Evolutionary conservation across 2,888 invertebrate species (phyloP).

Genomic region (Xiphydria camelus): DNA sequence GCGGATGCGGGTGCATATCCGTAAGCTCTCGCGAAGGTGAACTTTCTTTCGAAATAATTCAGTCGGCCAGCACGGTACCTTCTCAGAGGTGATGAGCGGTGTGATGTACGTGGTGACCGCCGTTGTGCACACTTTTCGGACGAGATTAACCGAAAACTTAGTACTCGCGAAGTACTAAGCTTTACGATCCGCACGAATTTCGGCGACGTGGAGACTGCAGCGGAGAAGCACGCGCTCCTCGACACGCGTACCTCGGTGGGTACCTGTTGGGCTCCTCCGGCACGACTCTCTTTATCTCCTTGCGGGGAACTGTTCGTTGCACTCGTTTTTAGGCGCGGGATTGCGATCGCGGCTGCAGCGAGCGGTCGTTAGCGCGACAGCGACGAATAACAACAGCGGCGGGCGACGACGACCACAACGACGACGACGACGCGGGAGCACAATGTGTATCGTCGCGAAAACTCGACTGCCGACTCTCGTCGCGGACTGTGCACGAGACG

Average conservation of each 20-base stretch:
- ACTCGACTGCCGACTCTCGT: background rate
- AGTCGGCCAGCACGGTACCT: slow-evolving; percentile 42
- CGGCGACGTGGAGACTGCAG: too few species aligned
- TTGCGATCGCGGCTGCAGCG: too few species aligned
- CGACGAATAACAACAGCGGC: too few species aligned
- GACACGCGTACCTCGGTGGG: too few species aligned
- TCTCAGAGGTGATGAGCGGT: slow-evolving; percentile 57
- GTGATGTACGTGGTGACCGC: slow-evolving; percentile 58
- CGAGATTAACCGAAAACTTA: background rate
- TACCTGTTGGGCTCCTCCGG: too few species aligned
- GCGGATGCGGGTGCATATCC: background rate
- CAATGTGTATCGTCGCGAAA: too few species aligned
- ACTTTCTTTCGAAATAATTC: slow-evolving; percentile 5
- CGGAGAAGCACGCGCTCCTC: too few species aligned
- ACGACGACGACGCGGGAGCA: background rate
- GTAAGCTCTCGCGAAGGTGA: background rate
- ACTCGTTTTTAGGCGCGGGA: too few species aligned
- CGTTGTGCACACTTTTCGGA: slow-evolving; percentile 51
- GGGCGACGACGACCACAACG: background rate
- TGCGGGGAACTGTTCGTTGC: too few species aligned
- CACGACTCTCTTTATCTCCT: too few species aligned
- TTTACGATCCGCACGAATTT: slow-evolving; percentile 7
- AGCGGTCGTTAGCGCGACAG: too few species aligned
- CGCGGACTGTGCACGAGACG: background rate
- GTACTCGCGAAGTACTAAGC: slow-evolving; percentile 14